Percentiles rank a stretch among this genome's conserved stretches.
Conservation (phyloP, 1,140 invertebrate species). For the Drosophila tsacasi region DNA sequence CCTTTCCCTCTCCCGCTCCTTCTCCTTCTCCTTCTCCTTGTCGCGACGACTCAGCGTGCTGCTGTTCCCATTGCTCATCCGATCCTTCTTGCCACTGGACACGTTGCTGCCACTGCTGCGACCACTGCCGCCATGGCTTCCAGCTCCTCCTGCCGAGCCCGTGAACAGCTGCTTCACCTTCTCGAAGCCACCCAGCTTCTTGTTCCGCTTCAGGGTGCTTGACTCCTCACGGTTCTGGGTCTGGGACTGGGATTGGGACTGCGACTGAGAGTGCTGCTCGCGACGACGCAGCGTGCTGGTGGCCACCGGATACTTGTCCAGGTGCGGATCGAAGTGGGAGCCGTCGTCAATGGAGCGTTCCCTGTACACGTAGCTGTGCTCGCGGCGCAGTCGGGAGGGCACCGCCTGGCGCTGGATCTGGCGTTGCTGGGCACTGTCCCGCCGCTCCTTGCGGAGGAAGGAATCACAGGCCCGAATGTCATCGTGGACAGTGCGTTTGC, state of each 20-base stretch:
- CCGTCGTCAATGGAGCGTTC: slow-evolving; percentile 88
- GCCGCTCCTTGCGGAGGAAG: slow-evolving; percentile 86
- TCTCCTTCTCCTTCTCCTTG: slow-evolving; percentile 64
- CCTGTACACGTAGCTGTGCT: slow-evolving; percentile 87
- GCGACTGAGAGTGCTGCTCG: slow-evolving; percentile 54
- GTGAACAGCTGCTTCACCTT: slow-evolving; percentile 87
- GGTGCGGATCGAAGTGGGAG: slow-evolving; percentile 87
- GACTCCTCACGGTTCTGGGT: slow-evolving; percentile 41
- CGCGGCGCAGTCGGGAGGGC: slow-evolving; percentile 63
- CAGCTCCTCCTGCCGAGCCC: slow-evolving; percentile 36
- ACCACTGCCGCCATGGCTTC: slow-evolving; percentile 60
- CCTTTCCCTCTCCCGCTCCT: slow-evolving; percentile 66
- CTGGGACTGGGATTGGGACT: slow-evolving; percentile 34
- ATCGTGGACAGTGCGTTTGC: slow-evolving; percentile 70
- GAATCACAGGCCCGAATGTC: slow-evolving; percentile 78
- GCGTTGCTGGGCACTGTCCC: slow-evolving; percentile 85
- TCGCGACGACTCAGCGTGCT: slow-evolving; percentile 74
- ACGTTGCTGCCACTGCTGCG: slow-evolving; percentile 70
- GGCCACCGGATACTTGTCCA: slow-evolving; percentile 86
- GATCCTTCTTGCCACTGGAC: slow-evolving; percentile 70
- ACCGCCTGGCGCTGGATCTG: slow-evolving; percentile 48
- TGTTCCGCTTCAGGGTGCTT: slow-evolving; percentile 76
- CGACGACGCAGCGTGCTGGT: slow-evolving; percentile 66
- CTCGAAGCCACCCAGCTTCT: slow-evolving; percentile 88
- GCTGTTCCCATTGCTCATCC: slow-evolving; percentile 57